Percentiles rank a stretch among this genome's conserved stretches.
Evolutionary conservation across 2,113 vertebrate species (phyloP).

Genomic region (Melanostigma gelatinosum): DNA sequence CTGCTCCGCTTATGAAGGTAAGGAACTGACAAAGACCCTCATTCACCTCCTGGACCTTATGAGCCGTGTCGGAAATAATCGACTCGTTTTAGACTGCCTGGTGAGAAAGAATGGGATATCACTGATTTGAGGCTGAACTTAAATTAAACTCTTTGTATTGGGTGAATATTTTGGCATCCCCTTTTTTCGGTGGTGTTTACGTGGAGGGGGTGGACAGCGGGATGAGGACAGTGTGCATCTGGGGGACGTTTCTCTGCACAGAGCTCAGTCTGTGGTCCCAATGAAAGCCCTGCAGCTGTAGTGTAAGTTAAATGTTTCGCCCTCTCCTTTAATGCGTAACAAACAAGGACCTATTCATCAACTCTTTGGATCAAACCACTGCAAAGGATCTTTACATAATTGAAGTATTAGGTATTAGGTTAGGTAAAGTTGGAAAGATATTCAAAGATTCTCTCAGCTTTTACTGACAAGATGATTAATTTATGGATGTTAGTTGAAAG

Average conservation of each 20-base stretch:
- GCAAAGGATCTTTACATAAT: neutral
- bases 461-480: neutral
- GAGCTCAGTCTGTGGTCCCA: constrained; percentile 45
- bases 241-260: constrained; percentile 66
- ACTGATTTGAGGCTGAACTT: neutral
- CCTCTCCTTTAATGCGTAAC: neutral
- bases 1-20: constrained; percentile 83
- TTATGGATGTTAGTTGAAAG: neutral
- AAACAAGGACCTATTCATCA: neutral
- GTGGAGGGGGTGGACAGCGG: constrained; percentile 77
- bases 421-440: too few relatives aligned
- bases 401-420: neutral
- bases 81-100: neutral
- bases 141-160: neutral
- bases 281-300: constrained; percentile 30
- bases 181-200: constrained; percentile 72
- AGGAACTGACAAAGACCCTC: constrained; percentile 23
- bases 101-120: neutral
- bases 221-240: constrained; percentile 72
- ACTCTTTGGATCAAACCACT: neutral
- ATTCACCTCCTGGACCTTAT: neutral
- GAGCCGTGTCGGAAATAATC: neutral
- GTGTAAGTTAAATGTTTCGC: neutral
- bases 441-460: neutral
- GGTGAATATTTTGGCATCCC: neutral